Conservation (phyloP, 2,888 invertebrate species). For the Dascillus cervinus region DNA sequence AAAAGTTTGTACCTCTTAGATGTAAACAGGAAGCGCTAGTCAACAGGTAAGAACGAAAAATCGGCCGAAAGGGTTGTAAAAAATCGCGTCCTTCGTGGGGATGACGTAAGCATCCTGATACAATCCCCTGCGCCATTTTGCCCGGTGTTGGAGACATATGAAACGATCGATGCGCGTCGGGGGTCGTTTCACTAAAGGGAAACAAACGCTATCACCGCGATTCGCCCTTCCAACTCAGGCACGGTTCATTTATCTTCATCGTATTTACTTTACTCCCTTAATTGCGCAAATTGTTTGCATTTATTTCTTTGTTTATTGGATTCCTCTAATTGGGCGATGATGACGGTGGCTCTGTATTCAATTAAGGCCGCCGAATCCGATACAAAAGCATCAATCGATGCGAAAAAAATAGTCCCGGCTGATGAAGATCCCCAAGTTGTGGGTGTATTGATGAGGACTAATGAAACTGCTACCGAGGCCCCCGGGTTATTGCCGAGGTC, state of each 20-base stretch:
- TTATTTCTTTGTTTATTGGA: constrained; percentile 16
- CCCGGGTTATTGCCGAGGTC: constrained; percentile 27
- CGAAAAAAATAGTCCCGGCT: too few relatives aligned
- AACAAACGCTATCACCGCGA: constrained; percentile 27
- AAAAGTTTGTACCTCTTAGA: too few relatives aligned
- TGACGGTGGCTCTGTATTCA: too few relatives aligned
- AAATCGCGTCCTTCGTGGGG: too few relatives aligned
- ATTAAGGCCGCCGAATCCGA: too few relatives aligned
- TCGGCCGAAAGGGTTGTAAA: constrained; percentile 6
- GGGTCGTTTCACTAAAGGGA: constrained; percentile 26
- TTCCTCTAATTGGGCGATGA: constrained; percentile 3
- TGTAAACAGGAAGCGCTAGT: too few relatives aligned
- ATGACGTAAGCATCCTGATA: constrained; percentile 23
- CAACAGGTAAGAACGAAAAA: constrained; percentile 3
- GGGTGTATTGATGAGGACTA: constrained; percentile 23
- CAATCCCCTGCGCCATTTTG: constrained; percentile 35
- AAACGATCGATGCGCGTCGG: constrained; percentile 36
- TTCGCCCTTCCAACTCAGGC: constrained; percentile 24
- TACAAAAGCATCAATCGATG: too few relatives aligned
- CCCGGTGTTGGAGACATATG: constrained; percentile 39
- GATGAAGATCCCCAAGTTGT: too few relatives aligned
- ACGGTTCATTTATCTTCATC: constrained; percentile 32
- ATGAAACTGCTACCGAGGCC: constrained; percentile 30
- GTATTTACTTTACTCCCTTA: constrained; percentile 20
- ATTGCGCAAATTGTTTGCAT: constrained; percentile 20